Evolutionary conservation across 2,113 vertebrate species (phyloP).

Genomic region (Poeciliopsis prolifica): DNA sequence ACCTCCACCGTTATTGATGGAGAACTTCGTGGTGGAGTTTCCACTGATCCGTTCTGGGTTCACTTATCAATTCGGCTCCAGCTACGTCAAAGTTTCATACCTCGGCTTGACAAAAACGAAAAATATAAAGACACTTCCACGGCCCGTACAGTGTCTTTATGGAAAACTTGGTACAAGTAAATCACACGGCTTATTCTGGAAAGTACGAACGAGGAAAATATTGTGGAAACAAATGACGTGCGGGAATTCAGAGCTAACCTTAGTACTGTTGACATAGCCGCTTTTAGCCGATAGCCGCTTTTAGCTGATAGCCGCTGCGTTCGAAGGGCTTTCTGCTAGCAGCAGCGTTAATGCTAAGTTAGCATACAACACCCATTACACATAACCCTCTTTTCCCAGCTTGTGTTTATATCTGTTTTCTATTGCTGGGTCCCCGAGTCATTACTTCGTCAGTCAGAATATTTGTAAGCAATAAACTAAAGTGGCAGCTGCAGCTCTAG

Average conservation of each 20-base stretch:
- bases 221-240: not conserved
- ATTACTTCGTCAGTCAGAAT: not conserved
- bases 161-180: not conserved
- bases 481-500: slow-evolving; percentile 7
- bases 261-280: not conserved
- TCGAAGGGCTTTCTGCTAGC: not conserved
- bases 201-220: not conserved
- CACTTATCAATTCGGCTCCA: not conserved
- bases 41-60: too few relatives aligned
- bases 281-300: slow-evolving; percentile 1
- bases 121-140: not conserved
- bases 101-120: not conserved
- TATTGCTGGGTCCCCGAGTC: fast-evolving
- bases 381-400: not conserved
- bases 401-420: too few relatives aligned
- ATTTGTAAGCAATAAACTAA: slow-evolving; percentile 6
- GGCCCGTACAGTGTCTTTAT: not conserved
- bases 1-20: not conserved
- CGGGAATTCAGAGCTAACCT: not conserved
- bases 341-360: slow-evolving; percentile 18
- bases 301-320: not conserved
- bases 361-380: not conserved
- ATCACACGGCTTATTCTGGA: not conserved
- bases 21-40: not conserved
- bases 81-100: not conserved